A percentile compares a stretch with the other conserved stretches of the same genome.
These are phyloP conservation scores for Oscheius sp. DNA, from an alignment of 2,888 invertebrate species.

Conservation along the genomic window DNA sequence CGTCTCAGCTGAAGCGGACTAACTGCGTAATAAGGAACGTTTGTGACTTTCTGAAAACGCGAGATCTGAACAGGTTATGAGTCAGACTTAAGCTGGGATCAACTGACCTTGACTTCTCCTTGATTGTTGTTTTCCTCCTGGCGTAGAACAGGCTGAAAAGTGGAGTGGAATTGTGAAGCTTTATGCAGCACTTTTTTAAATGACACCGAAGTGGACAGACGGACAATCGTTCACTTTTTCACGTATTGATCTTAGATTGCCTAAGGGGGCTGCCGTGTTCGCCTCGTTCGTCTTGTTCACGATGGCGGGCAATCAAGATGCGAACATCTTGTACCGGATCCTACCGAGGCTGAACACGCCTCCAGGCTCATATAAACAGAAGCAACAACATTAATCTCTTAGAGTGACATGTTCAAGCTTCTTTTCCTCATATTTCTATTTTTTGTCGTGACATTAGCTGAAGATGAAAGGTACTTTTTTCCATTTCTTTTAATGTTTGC, in stretches of 20 bases:
- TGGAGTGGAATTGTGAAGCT: background rate
- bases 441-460: background rate
- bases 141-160: background rate
- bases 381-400: constrained; percentile 9
- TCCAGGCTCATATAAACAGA: constrained; percentile 24
- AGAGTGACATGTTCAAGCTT: constrained; percentile 10
- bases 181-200: too few relatives aligned
- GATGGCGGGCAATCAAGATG: constrained; percentile 23
- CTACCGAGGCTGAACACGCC: constrained; percentile 33
- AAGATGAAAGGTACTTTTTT: constrained; percentile 3
- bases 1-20: constrained; percentile 13
- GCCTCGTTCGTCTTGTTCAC: constrained; percentile 15
- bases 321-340: constrained; percentile 33
- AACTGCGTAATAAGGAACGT: constrained; percentile 31
- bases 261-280: constrained; percentile 4
- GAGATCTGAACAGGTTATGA: constrained; percentile 9
- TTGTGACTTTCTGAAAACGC: constrained; percentile 4
- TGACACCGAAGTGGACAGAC: too few relatives aligned
- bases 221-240: background rate
- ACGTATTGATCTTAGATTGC: constrained; percentile 2
- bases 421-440: constrained; percentile 14
- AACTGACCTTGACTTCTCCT: too few relatives aligned
- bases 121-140: constrained; percentile 23
- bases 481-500: background rate
- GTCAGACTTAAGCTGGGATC: too few relatives aligned